Evolutionary conservation across 2,797 vertebrate species (phyloP), one percentile per base, ranked within the genome.

Genomic region (Smutsia temminckii): DNA sequence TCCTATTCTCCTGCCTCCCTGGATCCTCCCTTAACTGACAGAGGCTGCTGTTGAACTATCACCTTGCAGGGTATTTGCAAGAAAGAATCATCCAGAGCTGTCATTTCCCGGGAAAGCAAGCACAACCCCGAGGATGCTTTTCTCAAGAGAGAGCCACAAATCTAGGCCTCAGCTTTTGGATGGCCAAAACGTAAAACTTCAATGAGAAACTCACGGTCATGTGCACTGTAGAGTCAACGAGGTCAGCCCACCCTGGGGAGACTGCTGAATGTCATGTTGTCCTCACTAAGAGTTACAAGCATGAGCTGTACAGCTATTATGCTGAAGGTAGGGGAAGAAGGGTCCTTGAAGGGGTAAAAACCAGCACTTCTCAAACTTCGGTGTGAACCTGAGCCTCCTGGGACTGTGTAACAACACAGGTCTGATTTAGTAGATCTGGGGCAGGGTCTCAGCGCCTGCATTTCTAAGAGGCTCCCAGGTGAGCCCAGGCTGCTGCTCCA

Each of bases 201-300:
- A n/a, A 32, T 0, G 1, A 61, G 46, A 63, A 46, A 21, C 32
- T n/a, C n/a, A 13, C 0, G n/a, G 37, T 59, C 64, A 20, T 7
- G 21, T 25, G 16, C 16, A 13, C 23, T 16, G 21, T 55, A 16
- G 11, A 34, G 23, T 17, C 13, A 64, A 83, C 32, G 34, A 90
- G n/a, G 57, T 42, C 37, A 3, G 20, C 61, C 51, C 8, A 51
- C 9, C 71, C 64, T 3, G 11, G 21, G 55, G 46, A 12, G 10
- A 10, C 17, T 32, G 11, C 34, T 34, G 3, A 20, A 42, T 16
- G 29, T 10, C 12, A 20, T 8, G 20, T 49, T n/a, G 14, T 42
- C 63, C 34, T 87, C 40, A 55, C 77, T 42, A 3, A 21, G 61
- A 84, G 46, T 17, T 51, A 6, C 4, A 32, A 13, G 46, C 69